phyloP scores from a whole-genome alignment of 2,113 vertebrate genomes.

The Neofelis nebulosa region DNA sequence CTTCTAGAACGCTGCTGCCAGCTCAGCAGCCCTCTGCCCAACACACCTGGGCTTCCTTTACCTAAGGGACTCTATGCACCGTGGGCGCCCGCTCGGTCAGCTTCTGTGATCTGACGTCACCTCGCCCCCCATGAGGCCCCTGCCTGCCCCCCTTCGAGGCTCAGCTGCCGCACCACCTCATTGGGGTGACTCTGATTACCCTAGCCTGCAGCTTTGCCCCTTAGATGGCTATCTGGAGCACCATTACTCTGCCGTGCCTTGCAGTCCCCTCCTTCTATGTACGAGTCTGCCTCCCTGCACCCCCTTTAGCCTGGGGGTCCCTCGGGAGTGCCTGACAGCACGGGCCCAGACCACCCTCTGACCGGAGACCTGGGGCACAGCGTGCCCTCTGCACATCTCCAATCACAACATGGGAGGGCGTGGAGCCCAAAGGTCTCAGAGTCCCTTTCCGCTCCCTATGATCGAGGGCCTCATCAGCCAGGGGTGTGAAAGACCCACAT shows the following conservation, averaged over 20 bases:
- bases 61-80: rapidly evolving
- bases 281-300: neutral
- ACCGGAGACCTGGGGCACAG: neutral
- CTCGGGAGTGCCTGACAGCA: neutral
- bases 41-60: neutral
- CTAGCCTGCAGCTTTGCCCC: neutral
- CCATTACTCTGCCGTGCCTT: neutral
- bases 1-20: neutral
- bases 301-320: neutral
- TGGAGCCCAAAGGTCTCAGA: neutral
- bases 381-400: neutral
- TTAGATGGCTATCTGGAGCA: rapidly evolving
- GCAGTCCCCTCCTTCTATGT: neutral
- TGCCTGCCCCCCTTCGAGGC: neutral
- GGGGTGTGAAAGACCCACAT: neutral
- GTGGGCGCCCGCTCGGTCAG: neutral
- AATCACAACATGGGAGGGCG: neutral
- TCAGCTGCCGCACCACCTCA: neutral
- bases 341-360: neutral
- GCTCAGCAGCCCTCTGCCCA: neutral
- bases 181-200: neutral
- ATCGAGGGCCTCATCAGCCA: neutral
- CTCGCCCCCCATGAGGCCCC: neutral
- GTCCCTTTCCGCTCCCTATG: neutral
- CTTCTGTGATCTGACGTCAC: neutral